These are phyloP conservation scores for Ctenicera cuprea DNA, from an alignment of 2,888 invertebrate genomes.

Conservation along the genomic window DNA sequence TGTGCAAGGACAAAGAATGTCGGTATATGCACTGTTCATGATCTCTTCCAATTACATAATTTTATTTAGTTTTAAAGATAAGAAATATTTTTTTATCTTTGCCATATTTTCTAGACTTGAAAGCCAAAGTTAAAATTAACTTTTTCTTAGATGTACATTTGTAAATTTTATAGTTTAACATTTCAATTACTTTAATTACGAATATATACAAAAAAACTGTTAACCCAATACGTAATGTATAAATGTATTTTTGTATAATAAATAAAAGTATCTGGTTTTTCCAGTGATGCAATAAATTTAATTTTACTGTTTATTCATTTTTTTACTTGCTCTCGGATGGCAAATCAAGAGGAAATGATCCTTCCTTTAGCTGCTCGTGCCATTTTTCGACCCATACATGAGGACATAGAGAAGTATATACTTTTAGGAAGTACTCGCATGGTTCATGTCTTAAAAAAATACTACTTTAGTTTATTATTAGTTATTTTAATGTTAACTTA, in stretches of 20 bases:
- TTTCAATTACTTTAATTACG: no score
- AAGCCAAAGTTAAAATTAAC: constrained; percentile 47
- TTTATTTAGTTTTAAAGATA: constrained; percentile 9
- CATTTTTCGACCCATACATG: constrained; percentile 78
- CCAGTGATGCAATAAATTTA: background rate
- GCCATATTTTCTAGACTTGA: constrained; percentile 48
- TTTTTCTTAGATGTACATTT: constrained; percentile 19
- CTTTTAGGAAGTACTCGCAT: constrained; percentile 80
- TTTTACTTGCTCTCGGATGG: constrained; percentile 39
- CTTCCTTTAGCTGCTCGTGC: constrained; percentile 76
- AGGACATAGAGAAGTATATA: constrained; percentile 77
- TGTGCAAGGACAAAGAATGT: constrained; percentile 69
- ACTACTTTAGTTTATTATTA: background rate
- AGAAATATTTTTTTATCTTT: constrained; percentile 1
- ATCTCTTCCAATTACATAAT: constrained; percentile 37
- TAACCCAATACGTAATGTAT: constrained; percentile 37
- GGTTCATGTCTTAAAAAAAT: constrained; percentile 68
- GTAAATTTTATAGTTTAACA: constrained; percentile 14
- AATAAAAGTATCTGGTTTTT: constrained; percentile 24
- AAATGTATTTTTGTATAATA: constrained; percentile 47
- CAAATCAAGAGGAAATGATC: constrained; percentile 74
- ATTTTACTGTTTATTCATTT: background rate
- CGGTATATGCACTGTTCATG: constrained; percentile 65
- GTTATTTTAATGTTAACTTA: constrained; percentile 6
- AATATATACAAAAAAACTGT: constrained; percentile 20